Percentiles rank a stretch among this genome's conserved stretches.
These are phyloP conservation scores for Sebastiscus tertius DNA, from an alignment of 2,797 vertebrate genomes.

Conservation along the genomic window DNA sequence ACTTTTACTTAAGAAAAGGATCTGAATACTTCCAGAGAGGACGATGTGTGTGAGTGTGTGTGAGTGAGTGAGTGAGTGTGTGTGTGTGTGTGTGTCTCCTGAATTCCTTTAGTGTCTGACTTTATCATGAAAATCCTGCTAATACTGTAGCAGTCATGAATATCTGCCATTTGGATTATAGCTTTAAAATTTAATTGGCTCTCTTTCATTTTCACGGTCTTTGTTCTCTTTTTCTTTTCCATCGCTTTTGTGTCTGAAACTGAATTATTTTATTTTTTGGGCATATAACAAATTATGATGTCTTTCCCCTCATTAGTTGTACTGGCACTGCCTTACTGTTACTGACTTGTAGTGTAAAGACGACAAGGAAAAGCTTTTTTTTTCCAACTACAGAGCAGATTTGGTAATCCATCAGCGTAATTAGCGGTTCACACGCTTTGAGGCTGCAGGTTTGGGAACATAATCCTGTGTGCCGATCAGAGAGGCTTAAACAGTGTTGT, in stretches of 20 bases:
- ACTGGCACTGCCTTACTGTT: neutral
- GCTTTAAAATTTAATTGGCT: neutral
- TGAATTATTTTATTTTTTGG: neutral
- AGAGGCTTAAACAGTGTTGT: conserved; percentile 43
- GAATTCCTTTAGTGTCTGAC: conserved; percentile 7
- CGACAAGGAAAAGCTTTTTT: conserved; percentile 11
- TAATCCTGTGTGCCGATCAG: conserved; percentile 60
- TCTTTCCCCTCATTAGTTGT: neutral
- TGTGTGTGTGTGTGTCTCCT: neutral
- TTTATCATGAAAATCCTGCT: conserved; percentile 8
- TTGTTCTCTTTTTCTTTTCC: neutral
- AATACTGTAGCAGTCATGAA: neutral
- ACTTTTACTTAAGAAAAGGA: neutral
- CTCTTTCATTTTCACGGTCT: neutral
- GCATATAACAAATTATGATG: neutral
- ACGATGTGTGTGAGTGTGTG: neutral
- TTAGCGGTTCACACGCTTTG: conserved; percentile 38
- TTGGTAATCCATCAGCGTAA: conserved; percentile 36
- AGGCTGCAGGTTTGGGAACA: conserved; percentile 42
- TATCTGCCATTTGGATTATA: conserved; percentile 6
- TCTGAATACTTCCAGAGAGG: neutral
- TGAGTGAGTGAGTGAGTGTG: neutral
- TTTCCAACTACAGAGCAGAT: conserved; percentile 21
- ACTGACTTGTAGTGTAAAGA: neutral
- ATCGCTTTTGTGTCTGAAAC: neutral